phyloP scores from a whole-genome alignment of 1,140 invertebrate genomes.

The Drosophila sucinea region DNA sequence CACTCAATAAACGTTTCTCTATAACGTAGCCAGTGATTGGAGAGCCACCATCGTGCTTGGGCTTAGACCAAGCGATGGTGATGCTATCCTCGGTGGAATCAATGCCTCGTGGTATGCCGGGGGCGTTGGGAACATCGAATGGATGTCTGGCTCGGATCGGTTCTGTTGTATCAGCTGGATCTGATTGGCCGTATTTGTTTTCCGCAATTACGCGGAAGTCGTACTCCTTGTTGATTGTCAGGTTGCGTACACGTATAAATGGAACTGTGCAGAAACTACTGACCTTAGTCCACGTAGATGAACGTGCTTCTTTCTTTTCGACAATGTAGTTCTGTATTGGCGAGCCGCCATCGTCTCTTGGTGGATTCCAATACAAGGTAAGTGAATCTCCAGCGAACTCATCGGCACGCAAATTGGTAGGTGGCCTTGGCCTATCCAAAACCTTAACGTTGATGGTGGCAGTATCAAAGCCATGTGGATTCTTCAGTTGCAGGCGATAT shows the following conservation, averaged over 20 bases:
- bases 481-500: constrained; percentile 96
- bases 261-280: constrained; percentile 96
- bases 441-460: constrained; percentile 97
- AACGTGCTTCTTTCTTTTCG: constrained; percentile 94
- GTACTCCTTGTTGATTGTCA: constrained; percentile 95
- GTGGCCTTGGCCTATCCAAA: constrained; percentile 94
- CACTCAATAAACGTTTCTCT: constrained; percentile 94
- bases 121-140: constrained; percentile 96
- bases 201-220: constrained; percentile 99
- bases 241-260: constrained; percentile 94
- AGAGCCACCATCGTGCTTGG: constrained; percentile 95
- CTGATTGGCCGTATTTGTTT: constrained; percentile 97
- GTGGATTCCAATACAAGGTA: constrained; percentile 97
- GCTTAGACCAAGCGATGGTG: constrained; percentile 96
- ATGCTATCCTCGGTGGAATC: constrained; percentile 97
- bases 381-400: constrained; percentile 98
- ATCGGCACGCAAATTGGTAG: constrained; percentile 93
- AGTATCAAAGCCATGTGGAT: constrained; percentile 97
- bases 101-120: constrained; percentile 92
- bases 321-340: constrained; percentile 98
- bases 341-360: constrained; percentile 97
- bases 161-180: constrained; percentile 93
- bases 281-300: constrained; percentile 93
- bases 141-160: constrained; percentile 97
- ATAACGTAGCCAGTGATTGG: constrained; percentile 96